Evolutionary conservation across 1,140 invertebrate species (phyloP).

Genomic region (Medauroidea extradentata): DNA sequence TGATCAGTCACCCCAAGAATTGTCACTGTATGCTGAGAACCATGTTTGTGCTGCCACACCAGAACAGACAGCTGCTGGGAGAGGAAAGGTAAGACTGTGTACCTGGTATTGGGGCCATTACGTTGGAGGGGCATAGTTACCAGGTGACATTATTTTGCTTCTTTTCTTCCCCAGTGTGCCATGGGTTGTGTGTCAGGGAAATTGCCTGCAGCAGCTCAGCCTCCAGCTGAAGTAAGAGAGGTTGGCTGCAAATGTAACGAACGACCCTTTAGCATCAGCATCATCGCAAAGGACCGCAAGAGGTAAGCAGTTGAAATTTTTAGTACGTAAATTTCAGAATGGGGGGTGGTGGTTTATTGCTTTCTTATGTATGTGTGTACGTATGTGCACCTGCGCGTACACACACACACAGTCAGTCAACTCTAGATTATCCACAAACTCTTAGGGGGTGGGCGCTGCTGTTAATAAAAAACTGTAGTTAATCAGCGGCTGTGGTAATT

Average conservation of each 20-base stretch:
- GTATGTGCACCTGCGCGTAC: too few species aligned
- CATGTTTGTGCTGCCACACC: background rate
- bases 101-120: too few species aligned
- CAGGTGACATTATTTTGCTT: background rate
- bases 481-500: too few species aligned
- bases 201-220: background rate
- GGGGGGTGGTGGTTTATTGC: background rate
- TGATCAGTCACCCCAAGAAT: background rate
- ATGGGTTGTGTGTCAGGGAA: background rate
- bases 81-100: background rate
- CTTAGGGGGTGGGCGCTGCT: too few species aligned
- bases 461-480: too few species aligned
- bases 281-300: conserved; percentile 5
- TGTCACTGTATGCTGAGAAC: conserved; percentile 2
- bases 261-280: conserved; percentile 6
- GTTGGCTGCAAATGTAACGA: conserved; percentile 2
- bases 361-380: background rate
- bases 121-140: too few species aligned
- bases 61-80: background rate
- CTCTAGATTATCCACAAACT: too few species aligned
- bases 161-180: background rate
- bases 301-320: background rate
- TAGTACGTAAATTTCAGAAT: background rate
- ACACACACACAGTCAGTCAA: too few species aligned
- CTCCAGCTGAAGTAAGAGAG: background rate